phyloP scores from a whole-genome alignment of 2,113 vertebrate genomes.

The Erythrocebus patas region DNA sequence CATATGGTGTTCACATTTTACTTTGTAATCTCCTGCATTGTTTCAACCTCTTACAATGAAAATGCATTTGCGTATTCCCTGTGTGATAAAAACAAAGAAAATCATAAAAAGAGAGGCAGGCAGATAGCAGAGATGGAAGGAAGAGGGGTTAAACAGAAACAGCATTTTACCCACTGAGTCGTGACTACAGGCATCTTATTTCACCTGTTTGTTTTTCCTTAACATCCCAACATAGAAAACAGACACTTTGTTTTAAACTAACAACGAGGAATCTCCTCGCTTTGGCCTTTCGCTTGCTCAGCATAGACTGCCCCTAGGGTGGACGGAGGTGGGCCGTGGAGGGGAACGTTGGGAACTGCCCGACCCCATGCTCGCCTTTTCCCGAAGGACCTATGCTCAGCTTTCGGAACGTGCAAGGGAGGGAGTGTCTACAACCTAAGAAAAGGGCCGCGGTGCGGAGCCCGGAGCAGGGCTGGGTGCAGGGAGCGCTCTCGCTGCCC shows the following conservation, averaged over 20 bases:
- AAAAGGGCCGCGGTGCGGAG: not conserved
- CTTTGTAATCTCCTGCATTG: not conserved
- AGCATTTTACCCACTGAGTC: too few relatives aligned
- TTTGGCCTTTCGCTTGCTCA: not conserved
- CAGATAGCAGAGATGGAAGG: not conserved
- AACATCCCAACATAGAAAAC: not conserved
- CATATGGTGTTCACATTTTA: not conserved
- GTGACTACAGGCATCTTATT: not conserved
- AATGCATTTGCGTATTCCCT: not conserved
- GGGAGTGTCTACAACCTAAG: not conserved
- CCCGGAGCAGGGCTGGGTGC: not conserved
- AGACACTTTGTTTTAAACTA: not conserved
- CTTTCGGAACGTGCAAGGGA: not conserved
- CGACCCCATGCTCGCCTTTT: not conserved
- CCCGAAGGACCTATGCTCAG: fast-evolving
- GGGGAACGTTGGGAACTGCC: too few relatives aligned
- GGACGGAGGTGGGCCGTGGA: too few relatives aligned
- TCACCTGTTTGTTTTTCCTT: not conserved
- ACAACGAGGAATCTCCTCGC: not conserved
- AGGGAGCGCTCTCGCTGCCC: too few relatives aligned
- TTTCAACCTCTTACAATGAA: not conserved
- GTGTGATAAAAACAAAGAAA: not conserved
- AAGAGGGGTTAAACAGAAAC: not conserved
- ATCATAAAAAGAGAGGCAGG: not conserved
- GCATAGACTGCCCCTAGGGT: not conserved